These are phyloP conservation scores for Dallia pectoralis DNA, from an alignment of 2,797 vertebrate species.

Conservation along the genomic window DNA sequence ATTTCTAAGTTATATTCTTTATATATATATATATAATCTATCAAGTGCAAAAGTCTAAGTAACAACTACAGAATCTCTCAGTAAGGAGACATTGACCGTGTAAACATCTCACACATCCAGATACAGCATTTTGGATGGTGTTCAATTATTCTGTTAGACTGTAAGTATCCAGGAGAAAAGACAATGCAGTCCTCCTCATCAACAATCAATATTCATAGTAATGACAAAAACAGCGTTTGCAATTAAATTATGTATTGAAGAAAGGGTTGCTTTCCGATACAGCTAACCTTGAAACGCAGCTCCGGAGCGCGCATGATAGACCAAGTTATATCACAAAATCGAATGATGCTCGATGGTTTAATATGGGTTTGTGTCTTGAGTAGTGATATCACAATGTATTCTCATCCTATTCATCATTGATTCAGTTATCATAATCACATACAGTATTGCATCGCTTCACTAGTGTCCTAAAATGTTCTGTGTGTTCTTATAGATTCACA, in stretches of 20 bases:
- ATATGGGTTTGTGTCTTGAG: constrained; percentile 9
- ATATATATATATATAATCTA: too few species aligned
- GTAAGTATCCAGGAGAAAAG: background rate
- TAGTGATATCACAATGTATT: background rate
- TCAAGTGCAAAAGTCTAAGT: too few species aligned
- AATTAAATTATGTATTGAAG: background rate
- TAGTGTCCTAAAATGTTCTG: background rate
- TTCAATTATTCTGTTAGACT: background rate
- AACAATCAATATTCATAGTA: background rate
- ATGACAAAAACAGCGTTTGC: background rate
- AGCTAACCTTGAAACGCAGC: constrained; percentile 10
- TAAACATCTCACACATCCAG: background rate
- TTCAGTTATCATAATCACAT: background rate
- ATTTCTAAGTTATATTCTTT: background rate
- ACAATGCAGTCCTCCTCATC: background rate
- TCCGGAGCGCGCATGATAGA: background rate
- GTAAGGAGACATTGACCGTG: background rate
- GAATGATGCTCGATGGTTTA: background rate
- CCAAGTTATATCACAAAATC: constrained; percentile 1
- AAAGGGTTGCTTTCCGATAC: background rate
- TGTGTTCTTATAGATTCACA: background rate
- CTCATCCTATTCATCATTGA: background rate
- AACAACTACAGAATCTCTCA: too few species aligned
- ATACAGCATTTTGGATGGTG: constrained; percentile 23
- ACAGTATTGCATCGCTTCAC: background rate